phyloP scores from a whole-genome alignment of 2,888 invertebrate genomes.

The Hedychridium roseum region DNA sequence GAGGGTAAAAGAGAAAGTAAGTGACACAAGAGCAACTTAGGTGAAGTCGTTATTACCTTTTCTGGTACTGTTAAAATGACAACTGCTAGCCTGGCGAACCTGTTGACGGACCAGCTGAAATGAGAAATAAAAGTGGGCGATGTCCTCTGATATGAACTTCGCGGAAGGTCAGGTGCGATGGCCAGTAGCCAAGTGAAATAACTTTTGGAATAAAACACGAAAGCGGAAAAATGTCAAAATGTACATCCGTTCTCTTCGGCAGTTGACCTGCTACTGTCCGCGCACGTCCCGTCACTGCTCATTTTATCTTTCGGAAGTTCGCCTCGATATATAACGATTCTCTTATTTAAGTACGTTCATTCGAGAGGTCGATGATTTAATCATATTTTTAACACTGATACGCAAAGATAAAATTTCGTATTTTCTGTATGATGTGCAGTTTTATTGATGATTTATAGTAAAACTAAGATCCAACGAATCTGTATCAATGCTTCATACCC shows the following conservation, averaged over 20 bases:
- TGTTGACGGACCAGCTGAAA: conserved; percentile 50
- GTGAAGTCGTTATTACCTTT: conserved; percentile 42
- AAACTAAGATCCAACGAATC: too few species aligned
- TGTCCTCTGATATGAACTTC: conserved; percentile 2
- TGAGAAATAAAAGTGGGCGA: conserved; percentile 16
- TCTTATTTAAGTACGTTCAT: not conserved
- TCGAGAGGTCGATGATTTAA: not conserved
- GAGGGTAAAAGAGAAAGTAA: conserved; percentile 30
- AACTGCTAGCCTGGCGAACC: conserved; percentile 33
- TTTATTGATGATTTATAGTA: not conserved
- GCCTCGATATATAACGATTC: not conserved
- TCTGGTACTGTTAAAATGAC: conserved; percentile 28
- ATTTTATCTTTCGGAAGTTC: not conserved
- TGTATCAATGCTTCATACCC: too few species aligned
- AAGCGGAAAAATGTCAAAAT: not conserved
- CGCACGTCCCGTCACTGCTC: not conserved
- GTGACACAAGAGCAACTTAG: conserved; percentile 12
- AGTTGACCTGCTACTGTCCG: conserved; percentile 18
- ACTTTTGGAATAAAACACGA: not conserved
- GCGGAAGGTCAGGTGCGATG: not conserved
- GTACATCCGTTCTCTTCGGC: conserved; percentile 3
- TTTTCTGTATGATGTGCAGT: not conserved
- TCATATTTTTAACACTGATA: not conserved
- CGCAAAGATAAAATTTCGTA: not conserved
- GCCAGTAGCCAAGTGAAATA: conserved; percentile 15